Conservation (phyloP, 2,797 vertebrate species). For the Manis crassicaudata region DNA sequence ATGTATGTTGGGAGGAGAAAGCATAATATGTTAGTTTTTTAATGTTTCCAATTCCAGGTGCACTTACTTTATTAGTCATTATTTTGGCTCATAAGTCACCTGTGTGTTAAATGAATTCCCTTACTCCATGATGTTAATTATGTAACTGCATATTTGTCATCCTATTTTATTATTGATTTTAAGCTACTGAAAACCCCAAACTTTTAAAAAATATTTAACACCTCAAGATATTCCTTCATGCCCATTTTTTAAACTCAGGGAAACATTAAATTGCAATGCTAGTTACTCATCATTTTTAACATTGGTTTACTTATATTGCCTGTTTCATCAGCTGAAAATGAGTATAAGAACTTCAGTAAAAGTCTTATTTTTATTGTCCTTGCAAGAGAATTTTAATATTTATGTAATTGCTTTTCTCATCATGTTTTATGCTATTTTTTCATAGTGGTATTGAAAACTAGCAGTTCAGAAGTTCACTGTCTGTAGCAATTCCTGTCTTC, state of each 20-base stretch:
- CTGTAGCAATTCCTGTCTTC: slow-evolving; percentile 52
- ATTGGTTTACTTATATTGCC: not conserved
- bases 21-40: not conserved
- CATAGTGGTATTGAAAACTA: slow-evolving; percentile 50
- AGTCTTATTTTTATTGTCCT: not conserved
- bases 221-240: not conserved
- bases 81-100: slow-evolving; percentile 31
- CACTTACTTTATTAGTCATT: slow-evolving; percentile 53
- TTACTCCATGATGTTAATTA: slow-evolving; percentile 3
- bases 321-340: slow-evolving; percentile 26
- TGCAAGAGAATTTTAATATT: slow-evolving; percentile 51
- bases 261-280: slow-evolving; percentile 32
- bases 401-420: slow-evolving; percentile 59
- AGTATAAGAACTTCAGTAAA: slow-evolving; percentile 17
- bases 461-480: slow-evolving; percentile 57
- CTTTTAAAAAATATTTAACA: not conserved
- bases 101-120: slow-evolving; percentile 3
- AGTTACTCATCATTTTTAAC: not conserved
- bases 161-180: slow-evolving; percentile 19
- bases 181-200: slow-evolving; percentile 17
- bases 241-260: slow-evolving; percentile 24
- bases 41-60: slow-evolving; percentile 11
- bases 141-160: not conserved
- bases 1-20: not conserved
- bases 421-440: slow-evolving; percentile 87